Conservation (phyloP, 2,888 invertebrate species). For the Acanthoscelides obtectus region DNA sequence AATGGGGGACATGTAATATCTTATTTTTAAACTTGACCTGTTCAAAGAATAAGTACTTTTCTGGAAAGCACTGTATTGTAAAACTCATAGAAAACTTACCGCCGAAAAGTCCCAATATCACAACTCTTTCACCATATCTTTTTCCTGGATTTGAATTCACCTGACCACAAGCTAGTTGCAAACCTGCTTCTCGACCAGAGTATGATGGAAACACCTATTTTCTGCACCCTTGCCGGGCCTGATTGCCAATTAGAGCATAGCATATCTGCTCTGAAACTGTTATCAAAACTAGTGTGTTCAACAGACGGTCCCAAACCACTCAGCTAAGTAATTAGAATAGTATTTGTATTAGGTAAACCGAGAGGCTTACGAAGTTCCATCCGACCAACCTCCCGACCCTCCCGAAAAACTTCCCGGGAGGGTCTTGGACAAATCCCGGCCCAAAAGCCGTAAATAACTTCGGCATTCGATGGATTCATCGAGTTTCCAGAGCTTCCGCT, state of each 20-base stretch:
- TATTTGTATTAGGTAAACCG: slow-evolving; percentile 4
- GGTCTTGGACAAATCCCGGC: not conserved
- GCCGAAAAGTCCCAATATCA: too few relatives aligned
- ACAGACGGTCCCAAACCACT: not conserved
- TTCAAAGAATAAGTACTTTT: too few relatives aligned
- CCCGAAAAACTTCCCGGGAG: not conserved
- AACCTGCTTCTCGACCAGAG: too few relatives aligned
- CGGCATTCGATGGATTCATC: not conserved
- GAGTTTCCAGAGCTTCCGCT: not conserved
- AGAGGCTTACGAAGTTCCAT: slow-evolving; percentile 1
- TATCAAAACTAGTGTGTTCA: not conserved
- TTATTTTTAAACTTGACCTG: too few relatives aligned
- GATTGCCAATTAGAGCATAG: not conserved
- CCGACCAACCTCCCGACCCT: not conserved
- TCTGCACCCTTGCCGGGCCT: not conserved
- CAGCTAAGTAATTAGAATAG: slow-evolving; percentile 4
- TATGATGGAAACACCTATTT: too few relatives aligned
- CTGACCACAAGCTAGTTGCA: too few relatives aligned
- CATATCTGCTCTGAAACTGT: not conserved
- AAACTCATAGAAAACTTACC: too few relatives aligned
- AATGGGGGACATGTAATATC: too few relatives aligned
- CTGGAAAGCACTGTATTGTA: too few relatives aligned
- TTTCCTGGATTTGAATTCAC: too few relatives aligned
- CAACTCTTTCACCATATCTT: too few relatives aligned
- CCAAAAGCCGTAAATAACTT: not conserved